Evolutionary conservation across 2,797 vertebrate genomes (phyloP).

Genomic region (Betta splendens): DNA sequence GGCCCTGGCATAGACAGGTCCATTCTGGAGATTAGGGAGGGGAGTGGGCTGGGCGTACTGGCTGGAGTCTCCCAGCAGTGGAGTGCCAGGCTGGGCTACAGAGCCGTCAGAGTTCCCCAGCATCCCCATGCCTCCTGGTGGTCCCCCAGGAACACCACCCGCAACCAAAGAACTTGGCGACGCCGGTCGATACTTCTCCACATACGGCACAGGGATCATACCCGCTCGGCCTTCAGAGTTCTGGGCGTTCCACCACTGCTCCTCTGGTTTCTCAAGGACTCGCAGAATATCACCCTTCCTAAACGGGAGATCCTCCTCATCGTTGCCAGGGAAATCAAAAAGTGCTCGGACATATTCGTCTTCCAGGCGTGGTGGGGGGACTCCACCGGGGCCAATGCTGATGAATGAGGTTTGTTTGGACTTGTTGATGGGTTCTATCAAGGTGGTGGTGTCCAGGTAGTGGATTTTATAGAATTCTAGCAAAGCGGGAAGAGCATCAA

Average conservation of each 20-base stretch:
- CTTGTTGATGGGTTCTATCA: slow-evolving; percentile 95
- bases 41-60: slow-evolving; percentile 98
- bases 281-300: slow-evolving; percentile 94
- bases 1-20: slow-evolving; percentile 96
- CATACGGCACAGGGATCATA: slow-evolving; percentile 98
- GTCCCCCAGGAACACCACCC: slow-evolving; percentile 73
- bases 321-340: slow-evolving; percentile 98
- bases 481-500: slow-evolving; percentile 93
- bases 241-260: slow-evolving; percentile 99
- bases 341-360: slow-evolving; percentile 95
- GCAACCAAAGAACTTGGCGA: slow-evolving; percentile 87
- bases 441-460: slow-evolving; percentile 99
- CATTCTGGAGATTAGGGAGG: slow-evolving; percentile 98
- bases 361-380: slow-evolving; percentile 87
- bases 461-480: slow-evolving; percentile 99
- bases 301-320: slow-evolving; percentile 98
- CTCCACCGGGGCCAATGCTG: slow-evolving; percentile 59
- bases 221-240: slow-evolving; percentile 92
- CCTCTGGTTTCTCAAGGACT: slow-evolving; percentile 97
- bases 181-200: slow-evolving; percentile 94
- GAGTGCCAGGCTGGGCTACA: slow-evolving; percentile 79
- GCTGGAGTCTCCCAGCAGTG: slow-evolving; percentile 92
- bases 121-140: slow-evolving; percentile 42
- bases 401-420: slow-evolving; percentile 86
- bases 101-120: slow-evolving; percentile 90